phyloP scores from a whole-genome alignment of 2,888 invertebrate genomes.

The Watsonalla binaria region DNA sequence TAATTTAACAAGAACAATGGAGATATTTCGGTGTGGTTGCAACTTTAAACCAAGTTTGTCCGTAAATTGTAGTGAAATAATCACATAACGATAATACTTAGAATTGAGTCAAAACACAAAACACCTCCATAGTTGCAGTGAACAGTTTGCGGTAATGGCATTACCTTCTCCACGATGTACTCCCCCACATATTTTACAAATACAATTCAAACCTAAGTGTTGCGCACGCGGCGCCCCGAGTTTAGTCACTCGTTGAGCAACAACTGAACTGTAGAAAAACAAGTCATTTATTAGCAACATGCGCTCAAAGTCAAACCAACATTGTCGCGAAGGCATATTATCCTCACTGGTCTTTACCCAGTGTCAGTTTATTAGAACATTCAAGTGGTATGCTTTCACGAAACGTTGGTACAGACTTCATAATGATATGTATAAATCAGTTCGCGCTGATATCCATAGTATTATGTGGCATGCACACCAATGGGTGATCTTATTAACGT shows the following conservation, averaged over 20 bases:
- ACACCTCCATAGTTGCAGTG: slow-evolving; percentile 55
- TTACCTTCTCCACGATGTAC: slow-evolving; percentile 74
- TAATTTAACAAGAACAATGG: slow-evolving; percentile 43
- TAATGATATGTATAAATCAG: slow-evolving; percentile 59
- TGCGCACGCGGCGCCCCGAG: slow-evolving; percentile 77
- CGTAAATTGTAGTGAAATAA: neutral
- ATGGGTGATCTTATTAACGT: slow-evolving; percentile 25
- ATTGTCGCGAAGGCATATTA: slow-evolving; percentile 52
- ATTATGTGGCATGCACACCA: slow-evolving; percentile 72
- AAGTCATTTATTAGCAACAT: slow-evolving; percentile 79
- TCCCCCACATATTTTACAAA: slow-evolving; percentile 75
- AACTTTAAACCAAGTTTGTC: slow-evolving; percentile 3
- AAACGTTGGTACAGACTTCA: slow-evolving; percentile 65
- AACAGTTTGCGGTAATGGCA: slow-evolving; percentile 69
- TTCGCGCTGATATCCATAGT: slow-evolving; percentile 64
- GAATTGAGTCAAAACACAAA: slow-evolving; percentile 12
- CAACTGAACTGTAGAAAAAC: slow-evolving; percentile 78
- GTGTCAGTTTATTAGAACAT: neutral
- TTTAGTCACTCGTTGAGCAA: slow-evolving; percentile 77
- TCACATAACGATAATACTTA: neutral
- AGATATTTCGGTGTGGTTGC: slow-evolving; percentile 40
- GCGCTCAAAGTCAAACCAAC: slow-evolving; percentile 71
- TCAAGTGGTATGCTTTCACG: slow-evolving; percentile 50
- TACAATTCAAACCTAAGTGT: slow-evolving; percentile 78
- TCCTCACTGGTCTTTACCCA: neutral